Evolutionary conservation across 2,113 vertebrate species (phyloP).

Genomic region (Ibidorhyncha struthersii): DNA sequence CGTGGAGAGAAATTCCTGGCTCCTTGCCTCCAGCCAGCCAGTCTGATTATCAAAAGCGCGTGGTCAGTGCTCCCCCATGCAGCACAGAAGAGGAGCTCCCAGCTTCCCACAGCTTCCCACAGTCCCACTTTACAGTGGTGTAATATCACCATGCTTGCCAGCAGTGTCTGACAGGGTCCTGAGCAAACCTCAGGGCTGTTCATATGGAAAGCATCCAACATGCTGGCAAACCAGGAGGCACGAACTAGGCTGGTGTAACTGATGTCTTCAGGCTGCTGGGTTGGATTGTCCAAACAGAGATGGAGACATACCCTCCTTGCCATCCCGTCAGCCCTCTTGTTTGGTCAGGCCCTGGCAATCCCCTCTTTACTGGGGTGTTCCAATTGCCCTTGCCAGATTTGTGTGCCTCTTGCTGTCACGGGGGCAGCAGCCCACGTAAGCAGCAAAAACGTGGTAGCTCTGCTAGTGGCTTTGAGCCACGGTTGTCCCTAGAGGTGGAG

Average conservation of each 20-base stretch:
- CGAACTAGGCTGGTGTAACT: neutral
- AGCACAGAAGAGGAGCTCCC: neutral
- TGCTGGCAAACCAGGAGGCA: neutral
- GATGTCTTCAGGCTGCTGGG: neutral
- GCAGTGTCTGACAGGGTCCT: neutral
- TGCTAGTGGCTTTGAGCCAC: neutral
- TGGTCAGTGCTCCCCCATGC: neutral
- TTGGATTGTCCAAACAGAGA: neutral
- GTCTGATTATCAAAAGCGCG: neutral
- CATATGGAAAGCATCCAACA: neutral
- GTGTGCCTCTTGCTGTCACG: accelerated
- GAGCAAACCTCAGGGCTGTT: neutral
- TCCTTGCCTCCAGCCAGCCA: neutral
- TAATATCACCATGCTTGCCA: neutral
- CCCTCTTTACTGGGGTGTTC: neutral
- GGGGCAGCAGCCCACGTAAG: neutral
- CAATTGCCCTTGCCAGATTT: neutral
- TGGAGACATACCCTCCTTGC: neutral
- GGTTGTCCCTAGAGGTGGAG: neutral
- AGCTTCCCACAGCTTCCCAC: neutral
- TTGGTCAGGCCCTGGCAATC: neutral
- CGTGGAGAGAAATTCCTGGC: neutral
- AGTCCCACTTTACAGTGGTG: neutral
- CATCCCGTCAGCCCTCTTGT: neutral
- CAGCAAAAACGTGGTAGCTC: neutral